Conservation (phyloP, 2,797 vertebrate genomes). For the Enteromius argenteus region DNA sequence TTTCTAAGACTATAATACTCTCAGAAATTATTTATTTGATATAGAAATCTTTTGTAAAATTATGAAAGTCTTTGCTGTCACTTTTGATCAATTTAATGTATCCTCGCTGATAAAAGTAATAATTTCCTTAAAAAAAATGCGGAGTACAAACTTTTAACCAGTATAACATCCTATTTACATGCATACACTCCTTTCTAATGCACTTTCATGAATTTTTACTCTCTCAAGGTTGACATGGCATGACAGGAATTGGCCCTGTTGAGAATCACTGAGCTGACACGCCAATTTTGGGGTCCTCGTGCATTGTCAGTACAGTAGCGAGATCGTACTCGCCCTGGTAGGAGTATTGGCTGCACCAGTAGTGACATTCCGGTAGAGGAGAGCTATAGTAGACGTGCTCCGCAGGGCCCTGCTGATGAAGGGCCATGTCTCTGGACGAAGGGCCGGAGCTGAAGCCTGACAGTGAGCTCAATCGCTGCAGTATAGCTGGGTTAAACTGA, state of each 20-base stretch:
- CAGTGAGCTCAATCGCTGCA: conserved; percentile 85
- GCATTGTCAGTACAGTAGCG: conserved; percentile 74
- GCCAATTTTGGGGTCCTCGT: conserved; percentile 56
- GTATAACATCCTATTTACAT: neutral
- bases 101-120: neutral
- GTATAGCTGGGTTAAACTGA: conserved; percentile 91
- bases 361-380: conserved; percentile 80
- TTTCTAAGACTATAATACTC: too few species aligned
- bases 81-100: neutral
- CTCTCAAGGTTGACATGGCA: neutral
- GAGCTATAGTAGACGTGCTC: conserved; percentile 56
- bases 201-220: neutral
- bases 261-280: conserved; percentile 25
- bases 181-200: neutral
- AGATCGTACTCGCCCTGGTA: conserved; percentile 80
- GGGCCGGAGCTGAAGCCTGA: conserved; percentile 58
- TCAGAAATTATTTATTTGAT: neutral
- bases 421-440: conserved; percentile 67
- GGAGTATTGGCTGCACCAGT: conserved; percentile 80
- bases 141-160: neutral
- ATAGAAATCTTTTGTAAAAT: neutral
- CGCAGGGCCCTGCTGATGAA: conserved; percentile 62
- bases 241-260: neutral
- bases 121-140: neutral
- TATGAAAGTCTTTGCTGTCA: neutral